Conservation (phyloP, 2,888 invertebrate species). For the Argyra leucocephala region DNA sequence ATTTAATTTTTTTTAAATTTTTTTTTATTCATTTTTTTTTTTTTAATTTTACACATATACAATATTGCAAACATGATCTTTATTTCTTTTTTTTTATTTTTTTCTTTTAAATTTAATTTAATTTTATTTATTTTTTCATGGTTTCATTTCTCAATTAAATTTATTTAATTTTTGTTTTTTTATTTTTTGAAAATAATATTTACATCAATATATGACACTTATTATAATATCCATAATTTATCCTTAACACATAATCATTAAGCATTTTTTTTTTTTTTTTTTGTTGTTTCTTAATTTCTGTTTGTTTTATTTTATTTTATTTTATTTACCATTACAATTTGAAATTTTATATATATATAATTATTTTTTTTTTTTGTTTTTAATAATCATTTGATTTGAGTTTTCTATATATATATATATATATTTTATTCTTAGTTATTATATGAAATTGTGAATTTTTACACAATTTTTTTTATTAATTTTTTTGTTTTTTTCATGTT, state of each 20-base stretch:
- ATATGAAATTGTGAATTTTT: too few species aligned
- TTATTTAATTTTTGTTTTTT: too few species aligned
- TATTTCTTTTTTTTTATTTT: conserved; percentile 21
- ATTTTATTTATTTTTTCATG: too few species aligned
- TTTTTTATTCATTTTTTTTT: neutral
- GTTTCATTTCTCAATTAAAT: too few species aligned
- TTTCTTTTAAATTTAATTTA: too few species aligned
- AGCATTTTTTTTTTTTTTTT: neutral
- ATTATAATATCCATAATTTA: conserved; percentile 24
- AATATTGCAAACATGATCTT: conserved; percentile 8
- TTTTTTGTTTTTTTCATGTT: too few species aligned
- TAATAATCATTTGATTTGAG: neutral
- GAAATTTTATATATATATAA: too few species aligned
- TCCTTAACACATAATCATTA: conserved; percentile 7
- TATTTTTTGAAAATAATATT: conserved; percentile 26
- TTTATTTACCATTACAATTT: neutral
- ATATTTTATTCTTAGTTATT: neutral
- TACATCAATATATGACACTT: conserved; percentile 28
- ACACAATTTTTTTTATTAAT: too few species aligned
- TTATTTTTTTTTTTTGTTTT: too few species aligned
- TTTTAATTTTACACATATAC: conserved; percentile 9
- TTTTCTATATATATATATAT: neutral
- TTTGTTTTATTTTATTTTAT: neutral
- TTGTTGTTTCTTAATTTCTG: too few species aligned
- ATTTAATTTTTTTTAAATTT: neutral